Percentiles rank a stretch among this genome's conserved stretches.
phyloP scores from a whole-genome alignment of 2,113 vertebrate species.

The Hirundichthys speculiger region DNA sequence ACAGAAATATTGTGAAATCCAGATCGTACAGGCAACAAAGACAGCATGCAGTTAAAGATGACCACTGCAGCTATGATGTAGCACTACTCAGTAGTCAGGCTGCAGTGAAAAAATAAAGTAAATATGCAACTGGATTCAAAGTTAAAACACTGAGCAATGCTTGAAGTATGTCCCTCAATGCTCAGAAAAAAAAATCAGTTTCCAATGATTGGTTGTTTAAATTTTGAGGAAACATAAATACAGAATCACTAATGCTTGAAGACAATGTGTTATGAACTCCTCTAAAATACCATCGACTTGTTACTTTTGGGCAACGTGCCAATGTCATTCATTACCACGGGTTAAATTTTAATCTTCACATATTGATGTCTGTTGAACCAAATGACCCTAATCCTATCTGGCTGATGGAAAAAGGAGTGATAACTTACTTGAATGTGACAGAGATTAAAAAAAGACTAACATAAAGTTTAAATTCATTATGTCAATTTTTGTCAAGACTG shows the following conservation, averaged over 20 bases:
- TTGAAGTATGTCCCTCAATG: too few relatives aligned
- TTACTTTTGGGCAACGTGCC: conserved; percentile 1
- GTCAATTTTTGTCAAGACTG: too few relatives aligned
- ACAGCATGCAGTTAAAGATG: conserved; percentile 5
- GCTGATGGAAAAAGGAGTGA: background rate
- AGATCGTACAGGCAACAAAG: background rate
- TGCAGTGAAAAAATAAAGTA: background rate
- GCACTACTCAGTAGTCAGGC: background rate
- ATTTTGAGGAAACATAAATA: conserved; percentile 1
- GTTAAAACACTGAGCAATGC: too few relatives aligned
- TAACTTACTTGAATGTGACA: background rate
- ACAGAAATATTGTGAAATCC: conserved; percentile 18
- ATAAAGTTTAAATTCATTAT: too few relatives aligned
- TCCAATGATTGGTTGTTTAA: background rate
- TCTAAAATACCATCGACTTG: conserved; percentile 9
- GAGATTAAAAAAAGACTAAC: background rate
- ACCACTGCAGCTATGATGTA: background rate
- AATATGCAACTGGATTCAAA: background rate
- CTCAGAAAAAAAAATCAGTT: background rate
- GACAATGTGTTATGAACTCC: too few relatives aligned
- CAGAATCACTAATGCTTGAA: background rate
- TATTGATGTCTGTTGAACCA: conserved; percentile 1
- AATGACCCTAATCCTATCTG: background rate
- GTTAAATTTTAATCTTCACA: conserved; percentile 6
- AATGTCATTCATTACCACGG: background rate